Evolutionary conservation across 64 coral and sea anemone species (phyloP), one percentile per base, ranked within the genome.

Genomic region (Montipora capricornis): DNA sequence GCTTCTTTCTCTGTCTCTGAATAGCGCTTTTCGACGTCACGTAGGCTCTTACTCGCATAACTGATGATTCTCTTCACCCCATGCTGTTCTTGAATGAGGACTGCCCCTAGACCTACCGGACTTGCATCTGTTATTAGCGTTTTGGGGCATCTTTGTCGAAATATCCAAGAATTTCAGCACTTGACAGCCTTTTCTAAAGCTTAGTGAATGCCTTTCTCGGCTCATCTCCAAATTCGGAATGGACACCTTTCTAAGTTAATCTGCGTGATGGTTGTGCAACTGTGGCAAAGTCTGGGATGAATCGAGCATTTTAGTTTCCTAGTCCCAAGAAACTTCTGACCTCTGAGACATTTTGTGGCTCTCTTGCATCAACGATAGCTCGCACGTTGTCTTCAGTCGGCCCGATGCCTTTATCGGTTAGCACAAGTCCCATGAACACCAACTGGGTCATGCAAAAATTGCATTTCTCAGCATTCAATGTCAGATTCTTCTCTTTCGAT

Each of bases 301-400:
- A 90, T 20, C 88, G 88, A 0, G 88, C 88, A 78, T 79, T 90
- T 74, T 78, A 90, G 53, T 90, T 79, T 37, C 20, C 88, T 13
- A 90, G 13, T 68, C 88, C 88, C 0, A 90, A 53, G 74, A 90
- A 90, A 29, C 88, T 80, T 61, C 88, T 78, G 7, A 90, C 88
- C 47, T 90, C 75, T 5, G 66, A 71, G 26, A 37, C 85, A 47
- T 16, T 88, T 44, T 88, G 19, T 80, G 88, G 88, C 37, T 79
- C 76, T 80, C 77, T 90, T 20, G 59, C 88, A 14, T 69, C 53
- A 2, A 80, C 16, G n/a, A 90, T 49, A 4, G 68, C 85, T 73
- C 73, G 49, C 84, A 87, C 84, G 49, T 74, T 74, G 17, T 68
- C 61, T 48, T 73, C 84, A n/a, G 84, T 49, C 19, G 64, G 84